Evolutionary conservation across 1,140 invertebrate genomes (phyloP).

Genomic region (Zophobas morio): DNA sequence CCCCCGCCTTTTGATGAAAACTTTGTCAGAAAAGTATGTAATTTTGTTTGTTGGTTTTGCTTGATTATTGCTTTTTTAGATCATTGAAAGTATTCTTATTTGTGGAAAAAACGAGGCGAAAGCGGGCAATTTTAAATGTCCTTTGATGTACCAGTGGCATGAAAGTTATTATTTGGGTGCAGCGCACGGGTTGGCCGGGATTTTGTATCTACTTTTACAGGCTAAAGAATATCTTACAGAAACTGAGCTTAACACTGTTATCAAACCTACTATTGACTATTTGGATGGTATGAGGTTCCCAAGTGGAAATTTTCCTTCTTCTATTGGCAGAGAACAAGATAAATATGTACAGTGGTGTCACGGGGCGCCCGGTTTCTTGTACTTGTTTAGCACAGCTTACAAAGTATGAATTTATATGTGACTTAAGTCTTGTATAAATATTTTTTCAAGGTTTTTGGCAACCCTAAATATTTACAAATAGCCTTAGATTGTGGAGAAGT

Average conservation of each 20-base stretch:
- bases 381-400: conserved; percentile 82
- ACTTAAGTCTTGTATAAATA: too few relatives aligned
- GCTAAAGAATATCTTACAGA: conserved; percentile 71
- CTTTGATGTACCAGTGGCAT: conserved; percentile 91
- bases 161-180: conserved; percentile 89
- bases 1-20: conserved; percentile 68
- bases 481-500: conserved; percentile 83
- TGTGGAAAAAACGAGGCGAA: conserved; percentile 76
- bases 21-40: conserved; percentile 69
- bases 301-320: conserved; percentile 92
- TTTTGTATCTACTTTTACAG: conserved; percentile 86
- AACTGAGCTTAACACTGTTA: conserved; percentile 70
- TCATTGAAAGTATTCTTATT: conserved; percentile 76
- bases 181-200: conserved; percentile 90
- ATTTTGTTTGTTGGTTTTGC: background rate
- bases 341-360: conserved; percentile 96
- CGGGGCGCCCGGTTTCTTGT: conserved; percentile 90
- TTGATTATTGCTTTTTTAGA: conserved; percentile 67
- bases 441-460: conserved; percentile 75
- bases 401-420: conserved; percentile 71
- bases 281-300: conserved; percentile 73
- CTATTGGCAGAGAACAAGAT: conserved; percentile 79
- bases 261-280: conserved; percentile 79
- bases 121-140: conserved; percentile 70
- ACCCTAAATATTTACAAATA: conserved; percentile 81